Percentiles rank a stretch among this genome's conserved stretches.
Evolutionary conservation across 2,113 vertebrate genomes (phyloP).

Genomic region (Pungitius pungitius): DNA sequence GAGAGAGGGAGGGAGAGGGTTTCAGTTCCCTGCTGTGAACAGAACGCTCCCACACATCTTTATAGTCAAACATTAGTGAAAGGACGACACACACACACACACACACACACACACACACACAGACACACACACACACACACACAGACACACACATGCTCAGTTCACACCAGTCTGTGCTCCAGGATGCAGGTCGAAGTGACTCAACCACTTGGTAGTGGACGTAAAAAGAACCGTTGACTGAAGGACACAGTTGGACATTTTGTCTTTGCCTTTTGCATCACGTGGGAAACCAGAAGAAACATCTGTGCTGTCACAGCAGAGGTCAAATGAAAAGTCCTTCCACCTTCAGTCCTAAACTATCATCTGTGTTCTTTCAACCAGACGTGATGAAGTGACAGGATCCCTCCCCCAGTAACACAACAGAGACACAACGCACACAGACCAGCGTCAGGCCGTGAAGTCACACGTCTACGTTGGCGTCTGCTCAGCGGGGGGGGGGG

Average conservation of each 20-base stretch:
- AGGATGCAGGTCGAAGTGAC: slow-evolving; percentile 39
- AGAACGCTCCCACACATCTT: slow-evolving; percentile 53
- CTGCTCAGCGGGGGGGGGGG: slow-evolving; percentile 50
- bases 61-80: slow-evolving; percentile 72
- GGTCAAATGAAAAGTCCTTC: slow-evolving; percentile 2
- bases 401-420: slow-evolving; percentile 60
- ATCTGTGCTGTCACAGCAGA: slow-evolving; percentile 41
- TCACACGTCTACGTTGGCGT: slow-evolving; percentile 58
- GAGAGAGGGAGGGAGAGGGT: slow-evolving; percentile 22
- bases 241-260: slow-evolving; percentile 18
- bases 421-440: slow-evolving; percentile 37
- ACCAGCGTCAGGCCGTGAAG: slow-evolving; percentile 59
- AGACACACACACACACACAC: slow-evolving; percentile 10
- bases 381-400: slow-evolving; percentile 55
- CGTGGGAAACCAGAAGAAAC: slow-evolving; percentile 31
- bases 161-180: slow-evolving; percentile 38
- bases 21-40: slow-evolving; percentile 63
- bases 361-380: slow-evolving; percentile 52
- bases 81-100: slow-evolving; percentile 14
- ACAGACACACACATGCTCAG: slow-evolving; percentile 42
- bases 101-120: slow-evolving; percentile 34
- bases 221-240: slow-evolving; percentile 6
- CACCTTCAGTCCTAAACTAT: slow-evolving; percentile 28
- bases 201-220: slow-evolving; percentile 33
- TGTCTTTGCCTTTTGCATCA: slow-evolving; percentile 1